Conservation (phyloP, 1,140 invertebrate genomes). For the Halictus rubicundus region DNA sequence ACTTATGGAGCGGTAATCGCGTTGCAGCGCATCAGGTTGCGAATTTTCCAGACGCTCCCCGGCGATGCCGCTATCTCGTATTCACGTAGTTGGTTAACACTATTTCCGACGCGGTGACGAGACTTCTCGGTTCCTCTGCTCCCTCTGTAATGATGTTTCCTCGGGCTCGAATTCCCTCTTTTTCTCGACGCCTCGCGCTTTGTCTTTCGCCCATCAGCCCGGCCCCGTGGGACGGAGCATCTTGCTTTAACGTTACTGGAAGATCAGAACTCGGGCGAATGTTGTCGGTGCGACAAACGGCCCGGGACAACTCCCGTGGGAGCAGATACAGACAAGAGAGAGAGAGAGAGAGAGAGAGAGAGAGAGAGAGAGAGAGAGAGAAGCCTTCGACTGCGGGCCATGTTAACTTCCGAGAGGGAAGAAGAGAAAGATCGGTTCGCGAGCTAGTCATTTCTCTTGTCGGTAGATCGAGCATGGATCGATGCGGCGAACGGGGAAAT, state of each 20-base stretch:
- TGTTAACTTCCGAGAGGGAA: not conserved
- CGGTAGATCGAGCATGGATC: not conserved
- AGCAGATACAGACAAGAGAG: not conserved
- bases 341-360: no score
- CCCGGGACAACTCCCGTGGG: constrained; percentile 52
- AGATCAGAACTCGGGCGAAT: constrained; percentile 62
- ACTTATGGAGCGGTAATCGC: not conserved
- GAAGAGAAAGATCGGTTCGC: not conserved
- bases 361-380: no score
- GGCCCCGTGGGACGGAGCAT: constrained; percentile 37
- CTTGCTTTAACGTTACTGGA: constrained; percentile 59
- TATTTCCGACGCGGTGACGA: constrained; percentile 10
- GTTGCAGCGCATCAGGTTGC: not conserved
- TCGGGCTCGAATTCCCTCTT: constrained; percentile 9
- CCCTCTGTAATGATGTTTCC: constrained; percentile 48
- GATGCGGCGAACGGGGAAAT: constrained; percentile 15
- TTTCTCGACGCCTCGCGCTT: not conserved
- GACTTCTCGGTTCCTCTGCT: not conserved
- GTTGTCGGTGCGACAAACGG: constrained; percentile 60
- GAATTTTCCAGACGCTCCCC: no score
- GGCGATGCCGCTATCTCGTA: constrained; percentile 14
- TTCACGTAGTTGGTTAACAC: constrained; percentile 31
- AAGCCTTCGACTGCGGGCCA: not conserved
- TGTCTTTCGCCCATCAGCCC: constrained; percentile 3
- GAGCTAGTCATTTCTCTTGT: constrained; percentile 43